These are phyloP conservation scores for Bucco capensis DNA, from an alignment of 2,113 vertebrate species.

Conservation along the genomic window DNA sequence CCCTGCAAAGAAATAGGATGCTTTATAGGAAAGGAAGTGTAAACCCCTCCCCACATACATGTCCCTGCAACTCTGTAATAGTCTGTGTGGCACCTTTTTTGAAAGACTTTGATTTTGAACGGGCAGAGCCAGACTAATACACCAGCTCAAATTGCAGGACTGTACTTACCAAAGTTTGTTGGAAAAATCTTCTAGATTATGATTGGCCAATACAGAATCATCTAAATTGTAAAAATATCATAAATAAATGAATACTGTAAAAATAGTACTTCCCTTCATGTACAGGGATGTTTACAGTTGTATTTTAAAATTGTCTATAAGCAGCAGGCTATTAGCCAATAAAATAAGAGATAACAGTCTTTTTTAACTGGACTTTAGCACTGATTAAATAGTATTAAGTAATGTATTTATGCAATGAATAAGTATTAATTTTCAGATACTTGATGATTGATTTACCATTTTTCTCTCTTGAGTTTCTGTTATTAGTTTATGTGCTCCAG, in stretches of 20 bases:
- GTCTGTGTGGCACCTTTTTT: not conserved
- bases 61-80: not conserved
- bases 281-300: not conserved
- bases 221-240: not conserved
- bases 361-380: not conserved
- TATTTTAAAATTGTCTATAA: not conserved
- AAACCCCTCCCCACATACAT: not conserved
- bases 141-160: not conserved
- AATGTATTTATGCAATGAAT: too few relatives aligned
- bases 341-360: not conserved
- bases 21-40: not conserved
- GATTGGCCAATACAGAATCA: not conserved
- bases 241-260: not conserved
- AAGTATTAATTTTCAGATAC: not conserved
- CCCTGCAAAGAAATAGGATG: not conserved
- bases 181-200: not conserved
- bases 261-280: not conserved
- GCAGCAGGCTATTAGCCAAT: not conserved
- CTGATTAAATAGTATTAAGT: not conserved
- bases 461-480: not conserved
- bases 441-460: not conserved
- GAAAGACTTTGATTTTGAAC: not conserved
- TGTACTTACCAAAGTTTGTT: not conserved
- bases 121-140: not conserved
- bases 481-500: not conserved